Conservation (phyloP, 2,113 vertebrate genomes). For the Sphaerodactylus townsendi region DNA sequence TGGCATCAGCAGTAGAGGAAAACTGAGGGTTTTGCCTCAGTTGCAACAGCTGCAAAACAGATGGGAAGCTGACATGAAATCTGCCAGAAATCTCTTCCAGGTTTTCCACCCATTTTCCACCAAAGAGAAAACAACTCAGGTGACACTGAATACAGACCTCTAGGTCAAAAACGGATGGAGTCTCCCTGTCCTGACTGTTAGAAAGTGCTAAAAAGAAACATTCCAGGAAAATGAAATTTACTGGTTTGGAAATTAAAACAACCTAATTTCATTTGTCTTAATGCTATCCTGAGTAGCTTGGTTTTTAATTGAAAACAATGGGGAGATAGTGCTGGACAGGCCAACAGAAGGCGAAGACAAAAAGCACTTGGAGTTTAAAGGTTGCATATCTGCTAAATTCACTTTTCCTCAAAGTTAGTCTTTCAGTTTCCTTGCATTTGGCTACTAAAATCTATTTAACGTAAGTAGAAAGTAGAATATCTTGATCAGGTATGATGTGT, state of each 20-base stretch:
- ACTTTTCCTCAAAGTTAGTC: background rate
- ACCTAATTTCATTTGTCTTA: constrained; percentile 2
- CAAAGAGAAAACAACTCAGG: constrained; percentile 59
- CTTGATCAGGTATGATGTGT: background rate
- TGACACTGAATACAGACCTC: constrained; percentile 47
- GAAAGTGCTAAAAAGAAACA: constrained; percentile 20
- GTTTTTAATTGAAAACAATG: constrained; percentile 34
- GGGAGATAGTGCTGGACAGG: background rate
- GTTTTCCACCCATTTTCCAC: constrained; percentile 74
- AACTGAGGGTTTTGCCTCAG: constrained; percentile 62
- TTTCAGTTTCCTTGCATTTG: constrained; percentile 14
- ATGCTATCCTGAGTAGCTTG: constrained; percentile 3
- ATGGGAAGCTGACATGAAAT: constrained; percentile 67
- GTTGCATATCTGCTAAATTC: background rate
- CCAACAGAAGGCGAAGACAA: background rate
- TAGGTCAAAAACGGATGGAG: constrained; percentile 54
- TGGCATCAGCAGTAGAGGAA: constrained; percentile 71
- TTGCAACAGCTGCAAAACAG: constrained; percentile 80
- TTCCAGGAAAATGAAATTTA: constrained; percentile 41
- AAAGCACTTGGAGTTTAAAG: constrained; percentile 3
- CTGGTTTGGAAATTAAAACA: constrained; percentile 29
- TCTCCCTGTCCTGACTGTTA: constrained; percentile 34
- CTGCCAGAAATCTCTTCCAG: constrained; percentile 71
- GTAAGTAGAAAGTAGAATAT: background rate
- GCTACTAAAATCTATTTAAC: background rate